Evolutionary conservation across 2,888 invertebrate genomes (phyloP).

Genomic region (Rhingia campestris): DNA sequence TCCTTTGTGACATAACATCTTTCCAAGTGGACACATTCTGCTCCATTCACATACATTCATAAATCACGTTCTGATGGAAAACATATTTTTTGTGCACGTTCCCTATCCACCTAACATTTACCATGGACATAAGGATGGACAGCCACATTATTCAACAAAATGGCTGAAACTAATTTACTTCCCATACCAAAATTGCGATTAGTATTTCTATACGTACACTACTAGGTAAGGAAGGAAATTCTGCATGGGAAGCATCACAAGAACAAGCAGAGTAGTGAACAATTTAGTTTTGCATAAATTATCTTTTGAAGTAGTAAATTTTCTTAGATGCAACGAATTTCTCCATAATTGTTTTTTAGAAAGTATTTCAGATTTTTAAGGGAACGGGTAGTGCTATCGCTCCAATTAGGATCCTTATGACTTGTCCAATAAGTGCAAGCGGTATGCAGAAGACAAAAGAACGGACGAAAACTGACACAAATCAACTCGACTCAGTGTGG

Average conservation of each 20-base stretch:
- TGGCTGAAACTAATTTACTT: constrained; percentile 65
- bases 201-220: constrained; percentile 1
- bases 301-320: constrained; percentile 54
- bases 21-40: neutral
- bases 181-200: constrained; percentile 56
- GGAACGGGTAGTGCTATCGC: constrained; percentile 8
- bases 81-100: neutral
- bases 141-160: constrained; percentile 50
- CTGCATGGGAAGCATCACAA: constrained; percentile 25
- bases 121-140: constrained; percentile 31
- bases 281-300: constrained; percentile 68
- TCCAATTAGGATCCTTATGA: constrained; percentile 60
- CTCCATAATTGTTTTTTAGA: constrained; percentile 59
- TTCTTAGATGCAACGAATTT: constrained; percentile 54
- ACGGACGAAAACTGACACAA: constrained; percentile 47
- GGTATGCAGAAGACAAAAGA: constrained; percentile 10
- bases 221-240: neutral
- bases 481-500: constrained; percentile 61
- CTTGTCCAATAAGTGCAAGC: constrained; percentile 41
- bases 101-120: constrained; percentile 18
- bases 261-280: constrained; percentile 33
- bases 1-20: neutral
- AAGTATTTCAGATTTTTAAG: constrained; percentile 11
- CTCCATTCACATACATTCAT: neutral
- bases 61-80: constrained; percentile 25